Conservation (phyloP, 1,140 invertebrate genomes). For the Monochamus saltuarius region DNA sequence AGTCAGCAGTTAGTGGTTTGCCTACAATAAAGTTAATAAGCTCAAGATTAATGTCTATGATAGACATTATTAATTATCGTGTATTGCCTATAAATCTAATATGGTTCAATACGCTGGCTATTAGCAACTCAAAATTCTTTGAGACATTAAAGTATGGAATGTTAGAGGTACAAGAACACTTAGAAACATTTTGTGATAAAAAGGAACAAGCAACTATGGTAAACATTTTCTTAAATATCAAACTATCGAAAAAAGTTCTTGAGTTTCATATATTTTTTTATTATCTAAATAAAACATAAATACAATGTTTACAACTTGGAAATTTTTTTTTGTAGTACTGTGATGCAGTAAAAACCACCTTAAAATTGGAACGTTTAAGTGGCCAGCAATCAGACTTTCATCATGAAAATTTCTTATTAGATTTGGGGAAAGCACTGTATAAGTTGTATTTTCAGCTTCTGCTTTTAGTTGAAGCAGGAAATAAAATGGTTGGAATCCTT, state of each 20-base stretch:
- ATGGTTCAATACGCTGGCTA: conserved; percentile 68
- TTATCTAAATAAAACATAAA: too few relatives aligned
- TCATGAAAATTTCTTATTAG: conserved; percentile 65
- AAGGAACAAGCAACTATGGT: conserved; percentile 90
- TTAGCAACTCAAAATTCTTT: conserved; percentile 63
- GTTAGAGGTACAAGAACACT: conserved; percentile 92
- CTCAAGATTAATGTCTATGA: conserved; percentile 42
- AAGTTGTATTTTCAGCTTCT: conserved; percentile 93
- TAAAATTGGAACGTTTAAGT: conserved; percentile 71
- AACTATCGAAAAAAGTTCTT: conserved; percentile 26
- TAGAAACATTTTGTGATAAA: conserved; percentile 91
- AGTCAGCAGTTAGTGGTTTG: conserved; percentile 54
- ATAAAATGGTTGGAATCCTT: conserved; percentile 80
- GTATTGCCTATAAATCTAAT: conserved; percentile 55
- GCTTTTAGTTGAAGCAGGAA: conserved; percentile 85
- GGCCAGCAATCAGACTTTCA: conserved; percentile 61
- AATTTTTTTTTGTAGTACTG: conserved; percentile 43
- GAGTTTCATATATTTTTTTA: too few relatives aligned
- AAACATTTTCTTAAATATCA: conserved; percentile 23
- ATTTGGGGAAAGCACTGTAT: conserved; percentile 82
- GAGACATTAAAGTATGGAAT: conserved; percentile 86
- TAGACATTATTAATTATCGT: conserved; percentile 45
- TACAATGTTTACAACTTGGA: too few relatives aligned
- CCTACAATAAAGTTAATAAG: conserved; percentile 47
- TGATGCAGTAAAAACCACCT: conserved; percentile 66